These are phyloP conservation scores for Melanitta fusca DNA, from an alignment of 2,797 vertebrate species.

Conservation along the genomic window DNA sequence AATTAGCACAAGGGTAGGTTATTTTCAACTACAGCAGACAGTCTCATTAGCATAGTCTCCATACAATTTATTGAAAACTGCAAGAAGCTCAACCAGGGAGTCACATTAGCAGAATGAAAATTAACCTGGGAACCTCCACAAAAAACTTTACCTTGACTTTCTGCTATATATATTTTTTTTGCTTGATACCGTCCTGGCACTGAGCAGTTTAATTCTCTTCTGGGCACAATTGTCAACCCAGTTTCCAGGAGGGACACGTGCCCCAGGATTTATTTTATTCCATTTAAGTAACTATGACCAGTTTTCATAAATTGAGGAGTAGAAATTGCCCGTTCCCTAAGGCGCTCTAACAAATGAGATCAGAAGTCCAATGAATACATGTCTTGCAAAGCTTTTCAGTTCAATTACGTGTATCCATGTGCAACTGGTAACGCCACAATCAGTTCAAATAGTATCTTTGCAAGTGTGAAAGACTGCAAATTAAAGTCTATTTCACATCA, in stretches of 20 bases:
- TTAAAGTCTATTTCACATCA: constrained; percentile 46
- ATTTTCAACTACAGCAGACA: background rate
- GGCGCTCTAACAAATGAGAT: constrained; percentile 62
- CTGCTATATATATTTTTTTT: background rate
- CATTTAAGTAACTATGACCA: constrained; percentile 47
- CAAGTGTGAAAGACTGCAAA: constrained; percentile 36
- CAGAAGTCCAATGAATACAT: constrained; percentile 41
- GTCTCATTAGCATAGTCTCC: background rate
- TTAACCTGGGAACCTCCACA: constrained; percentile 21
- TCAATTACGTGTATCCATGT: constrained; percentile 36
- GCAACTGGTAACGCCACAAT: background rate
- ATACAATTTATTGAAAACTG: background rate
- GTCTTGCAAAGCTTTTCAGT: constrained; percentile 56
- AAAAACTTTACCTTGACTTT: background rate
- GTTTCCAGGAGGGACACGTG: constrained; percentile 43
- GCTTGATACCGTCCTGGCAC: background rate
- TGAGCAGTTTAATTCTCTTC: constrained; percentile 45
- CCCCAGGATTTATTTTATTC: constrained; percentile 45
- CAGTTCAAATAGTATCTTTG: constrained; percentile 41
- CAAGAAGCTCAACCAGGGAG: background rate
- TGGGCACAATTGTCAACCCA: constrained; percentile 16
- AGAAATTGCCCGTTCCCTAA: constrained; percentile 45
- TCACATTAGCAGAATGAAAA: background rate
- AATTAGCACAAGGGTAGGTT: constrained; percentile 23
- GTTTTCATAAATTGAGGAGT: constrained; percentile 62